Percentiles rank a stretch among this genome's conserved stretches.
Evolutionary conservation across 2,113 vertebrate species (phyloP).

Genomic region (Otocyon megalotis): DNA sequence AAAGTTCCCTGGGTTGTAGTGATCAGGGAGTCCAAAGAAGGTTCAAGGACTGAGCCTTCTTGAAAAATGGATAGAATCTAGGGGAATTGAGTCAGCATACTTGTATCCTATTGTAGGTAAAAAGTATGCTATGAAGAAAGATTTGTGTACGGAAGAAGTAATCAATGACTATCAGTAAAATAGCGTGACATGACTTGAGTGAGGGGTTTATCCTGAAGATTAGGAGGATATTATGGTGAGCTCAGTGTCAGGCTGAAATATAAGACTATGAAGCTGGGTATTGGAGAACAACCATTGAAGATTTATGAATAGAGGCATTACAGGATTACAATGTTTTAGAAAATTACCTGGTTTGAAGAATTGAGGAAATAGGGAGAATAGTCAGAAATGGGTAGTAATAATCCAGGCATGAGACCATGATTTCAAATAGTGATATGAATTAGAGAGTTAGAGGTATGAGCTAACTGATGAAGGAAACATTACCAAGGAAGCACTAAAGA

Average conservation of each 20-base stretch:
- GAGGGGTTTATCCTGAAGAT: background rate
- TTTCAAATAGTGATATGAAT: slow-evolving; percentile 31
- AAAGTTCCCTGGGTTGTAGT: background rate
- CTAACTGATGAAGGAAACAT: background rate
- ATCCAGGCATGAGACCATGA: background rate
- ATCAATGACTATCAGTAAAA: background rate
- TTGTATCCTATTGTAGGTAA: background rate
- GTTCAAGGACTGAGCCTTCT: background rate
- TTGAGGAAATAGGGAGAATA: background rate
- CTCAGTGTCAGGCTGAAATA: background rate
- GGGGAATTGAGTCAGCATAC: background rate
- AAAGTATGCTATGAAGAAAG: background rate
- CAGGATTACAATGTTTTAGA: background rate
- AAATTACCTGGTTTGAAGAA: slow-evolving; percentile 18
- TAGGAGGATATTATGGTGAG: background rate
- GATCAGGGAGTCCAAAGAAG: background rate
- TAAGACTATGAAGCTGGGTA: background rate
- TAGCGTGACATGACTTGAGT: background rate
- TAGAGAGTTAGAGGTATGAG: background rate
- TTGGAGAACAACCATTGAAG: background rate
- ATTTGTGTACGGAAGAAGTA: background rate
- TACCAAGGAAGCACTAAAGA: background rate
- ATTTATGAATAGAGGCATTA: background rate
- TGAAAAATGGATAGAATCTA: slow-evolving; percentile 11
- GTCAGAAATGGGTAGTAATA: background rate